Base-by-base conservation (phyloP, 2,888 invertebrate genomes). In the Ctena decussata region DNA sequence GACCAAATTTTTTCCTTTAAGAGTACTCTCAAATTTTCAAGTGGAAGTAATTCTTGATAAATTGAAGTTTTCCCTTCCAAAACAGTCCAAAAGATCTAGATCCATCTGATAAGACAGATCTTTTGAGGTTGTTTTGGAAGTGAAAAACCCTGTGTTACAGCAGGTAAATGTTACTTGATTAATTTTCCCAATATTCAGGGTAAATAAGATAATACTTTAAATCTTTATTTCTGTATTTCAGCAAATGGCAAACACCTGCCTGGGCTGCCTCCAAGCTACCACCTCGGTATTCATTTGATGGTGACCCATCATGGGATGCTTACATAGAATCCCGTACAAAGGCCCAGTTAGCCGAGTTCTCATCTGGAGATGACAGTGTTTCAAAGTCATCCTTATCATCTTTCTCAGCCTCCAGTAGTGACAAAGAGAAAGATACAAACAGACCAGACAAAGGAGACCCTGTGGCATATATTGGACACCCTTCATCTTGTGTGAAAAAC, bases 381-480 rank as follows among this genome's bases (percentile, higher is more conserved):
- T 84, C 84, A 0, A 84, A 80, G 46, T 82, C 81, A 60, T 81
- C 80, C 12, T n/a, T 78, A 37, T 87, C 87, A 37, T 53, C 70
- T 24, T 82, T 80, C 5, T 88, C 85, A 30, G 21, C 75, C n/a
- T 85, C 82, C 49, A 85, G 85, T 41, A 44, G 74, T 81, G 85
- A 88, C 5, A 81, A 75, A 71, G 82, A 86, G 8, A 81, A 30
- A 35, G 65, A 32, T 15, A 24, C 27, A 3, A 32, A 18, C 8
- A 18, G 35, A 3, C 15, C 11, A 11, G 35, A 8, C 8, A 32
- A 18, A 11, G 35, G 35, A 5, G 65, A 65, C 18, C 18, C 21
- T 35, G 65, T 35, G 11, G 65, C 65, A 6, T 65, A 65, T 35
- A 65, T 65, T 11, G 65, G 65, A 35, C 65, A 65, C 21, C 65